phyloP scores from a whole-genome alignment of 2,797 vertebrate genomes.

The Periophthalmus magnuspinnatus region DNA sequence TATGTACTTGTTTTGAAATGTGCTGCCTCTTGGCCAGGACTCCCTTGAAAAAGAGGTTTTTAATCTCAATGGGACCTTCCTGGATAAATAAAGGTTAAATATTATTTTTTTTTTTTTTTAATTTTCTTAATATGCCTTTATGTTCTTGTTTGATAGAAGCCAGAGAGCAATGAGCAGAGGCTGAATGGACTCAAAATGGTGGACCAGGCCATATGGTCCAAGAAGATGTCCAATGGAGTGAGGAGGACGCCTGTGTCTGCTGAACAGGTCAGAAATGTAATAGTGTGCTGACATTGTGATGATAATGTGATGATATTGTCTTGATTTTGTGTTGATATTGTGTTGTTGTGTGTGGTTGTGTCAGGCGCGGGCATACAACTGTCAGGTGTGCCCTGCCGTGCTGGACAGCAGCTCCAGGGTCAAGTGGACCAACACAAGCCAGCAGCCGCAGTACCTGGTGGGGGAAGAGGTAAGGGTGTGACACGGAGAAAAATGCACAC shows the following conservation, averaged over 20 bases:
- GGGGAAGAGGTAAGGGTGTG: slow-evolving; percentile 88
- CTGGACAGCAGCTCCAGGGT: slow-evolving; percentile 89
- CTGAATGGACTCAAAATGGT: slow-evolving; percentile 99
- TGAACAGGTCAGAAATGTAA: slow-evolving; percentile 77
- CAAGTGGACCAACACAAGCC: slow-evolving; percentile 91
- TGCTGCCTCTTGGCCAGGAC: too few species aligned
- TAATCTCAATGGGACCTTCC: too few species aligned
- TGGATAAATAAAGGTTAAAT: too few species aligned
- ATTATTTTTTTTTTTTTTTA: too few species aligned
- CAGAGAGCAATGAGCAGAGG: slow-evolving; percentile 94
- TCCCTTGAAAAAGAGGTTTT: too few species aligned
- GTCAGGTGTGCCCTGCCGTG: slow-evolving; percentile 90
- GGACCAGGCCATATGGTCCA: slow-evolving; percentile 98
- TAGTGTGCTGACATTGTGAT: too few species aligned
- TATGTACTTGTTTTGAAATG: too few species aligned
- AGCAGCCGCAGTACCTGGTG: slow-evolving; percentile 89
- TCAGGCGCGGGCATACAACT: slow-evolving; percentile 92
- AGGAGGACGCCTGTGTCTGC: slow-evolving; percentile 92
- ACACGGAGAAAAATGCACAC: too few species aligned
- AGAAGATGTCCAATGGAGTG: slow-evolving; percentile 97
- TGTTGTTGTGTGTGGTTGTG: slow-evolving; percentile 6
- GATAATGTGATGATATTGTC: too few species aligned
- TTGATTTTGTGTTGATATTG: too few species aligned
- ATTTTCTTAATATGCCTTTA: too few species aligned
- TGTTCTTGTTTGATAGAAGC: slow-evolving; percentile 76